phyloP scores from a whole-genome alignment of 2,888 invertebrate genomes.

The Esperia sulphurella region DNA sequence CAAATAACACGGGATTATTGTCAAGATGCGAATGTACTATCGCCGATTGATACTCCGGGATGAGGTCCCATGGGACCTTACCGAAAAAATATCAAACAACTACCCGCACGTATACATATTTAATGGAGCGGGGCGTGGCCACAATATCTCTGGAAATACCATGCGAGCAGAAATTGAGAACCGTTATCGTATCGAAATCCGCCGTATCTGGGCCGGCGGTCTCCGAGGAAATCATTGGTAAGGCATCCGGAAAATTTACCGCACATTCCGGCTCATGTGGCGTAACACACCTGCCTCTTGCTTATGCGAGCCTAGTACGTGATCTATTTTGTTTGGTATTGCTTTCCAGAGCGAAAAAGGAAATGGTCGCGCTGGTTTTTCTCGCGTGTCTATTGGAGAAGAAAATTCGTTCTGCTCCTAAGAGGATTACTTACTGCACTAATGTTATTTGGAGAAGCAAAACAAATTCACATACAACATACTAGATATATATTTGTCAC shows the following conservation, averaged over 20 bases:
- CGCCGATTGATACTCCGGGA: slow-evolving; percentile 63
- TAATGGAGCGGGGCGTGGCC: slow-evolving; percentile 62
- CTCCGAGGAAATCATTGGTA: slow-evolving; percentile 89
- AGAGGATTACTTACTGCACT: neutral
- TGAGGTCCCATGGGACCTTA: slow-evolving; percentile 51
- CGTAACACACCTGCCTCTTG: slow-evolving; percentile 71
- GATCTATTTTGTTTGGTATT: slow-evolving; percentile 60
- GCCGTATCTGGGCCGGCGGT: slow-evolving; percentile 78
- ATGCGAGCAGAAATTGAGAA: slow-evolving; percentile 69
- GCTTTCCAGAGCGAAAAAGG: slow-evolving; percentile 31
- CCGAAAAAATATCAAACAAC: slow-evolving; percentile 46
- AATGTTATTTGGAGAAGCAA: too few relatives aligned
- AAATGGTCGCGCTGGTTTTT: neutral
- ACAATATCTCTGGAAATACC: slow-evolving; percentile 55
- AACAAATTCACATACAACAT: too few relatives aligned
- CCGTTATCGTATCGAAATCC: slow-evolving; percentile 78
- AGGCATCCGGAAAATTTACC: slow-evolving; percentile 85
- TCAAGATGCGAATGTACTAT: slow-evolving; percentile 47
- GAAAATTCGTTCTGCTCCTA: neutral
- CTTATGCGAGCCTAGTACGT: slow-evolving; percentile 62
- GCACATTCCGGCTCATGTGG: slow-evolving; percentile 72
- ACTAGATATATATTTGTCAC: too few relatives aligned
- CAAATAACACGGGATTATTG: slow-evolving; percentile 51
- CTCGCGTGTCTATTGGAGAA: neutral
- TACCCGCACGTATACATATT: slow-evolving; percentile 57